These are phyloP conservation scores for Ditylenchus dipsaci DNA, from an alignment of 1,140 invertebrate species.

Conservation along the genomic window DNA sequence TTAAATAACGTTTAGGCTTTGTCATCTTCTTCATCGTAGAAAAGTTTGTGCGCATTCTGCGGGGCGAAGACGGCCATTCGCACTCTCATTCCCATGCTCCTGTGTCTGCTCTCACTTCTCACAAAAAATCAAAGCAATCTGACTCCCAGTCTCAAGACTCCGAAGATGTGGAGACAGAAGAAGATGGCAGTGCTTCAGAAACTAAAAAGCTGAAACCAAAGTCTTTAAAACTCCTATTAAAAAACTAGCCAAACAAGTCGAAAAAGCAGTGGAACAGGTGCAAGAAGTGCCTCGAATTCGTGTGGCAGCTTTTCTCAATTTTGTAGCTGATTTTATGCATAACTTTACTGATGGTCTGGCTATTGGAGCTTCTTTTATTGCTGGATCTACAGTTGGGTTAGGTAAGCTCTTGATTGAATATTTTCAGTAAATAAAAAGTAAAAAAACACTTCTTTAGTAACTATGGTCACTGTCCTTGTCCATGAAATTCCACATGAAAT, in stretches of 20 bases:
- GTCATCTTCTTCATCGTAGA: slow-evolving; percentile 48
- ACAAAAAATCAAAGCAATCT: slow-evolving; percentile 34
- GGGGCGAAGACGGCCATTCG: slow-evolving; percentile 38
- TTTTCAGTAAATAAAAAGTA: slow-evolving; percentile 2
- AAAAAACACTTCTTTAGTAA: slow-evolving; percentile 65
- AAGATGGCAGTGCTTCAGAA: slow-evolving; percentile 14
- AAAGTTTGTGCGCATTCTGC: slow-evolving; percentile 47
- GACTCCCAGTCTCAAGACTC: slow-evolving; percentile 22
- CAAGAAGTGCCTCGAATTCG: slow-evolving; percentile 56
- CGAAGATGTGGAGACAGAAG: slow-evolving; percentile 5
- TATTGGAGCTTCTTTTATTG: slow-evolving; percentile 87
- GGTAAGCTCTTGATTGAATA: slow-evolving; percentile 28
- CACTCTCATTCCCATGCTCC: slow-evolving; percentile 33
- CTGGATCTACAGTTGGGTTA: slow-evolving; percentile 64
- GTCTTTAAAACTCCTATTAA: not conserved
- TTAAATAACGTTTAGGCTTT: no score
- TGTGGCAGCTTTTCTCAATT: slow-evolving; percentile 84
- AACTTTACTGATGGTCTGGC: slow-evolving; percentile 95
- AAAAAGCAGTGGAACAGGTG: not conserved
- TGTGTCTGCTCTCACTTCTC: not conserved
- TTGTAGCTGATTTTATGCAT: slow-evolving; percentile 88
- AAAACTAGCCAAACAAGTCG: slow-evolving; percentile 3
- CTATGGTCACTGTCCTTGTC: slow-evolving; percentile 84
- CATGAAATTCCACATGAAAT: slow-evolving; percentile 98
- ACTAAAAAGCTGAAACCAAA: not conserved